phyloP scores from a whole-genome alignment of 2,888 invertebrate genomes.

The Drosophila macrospina region DNA sequence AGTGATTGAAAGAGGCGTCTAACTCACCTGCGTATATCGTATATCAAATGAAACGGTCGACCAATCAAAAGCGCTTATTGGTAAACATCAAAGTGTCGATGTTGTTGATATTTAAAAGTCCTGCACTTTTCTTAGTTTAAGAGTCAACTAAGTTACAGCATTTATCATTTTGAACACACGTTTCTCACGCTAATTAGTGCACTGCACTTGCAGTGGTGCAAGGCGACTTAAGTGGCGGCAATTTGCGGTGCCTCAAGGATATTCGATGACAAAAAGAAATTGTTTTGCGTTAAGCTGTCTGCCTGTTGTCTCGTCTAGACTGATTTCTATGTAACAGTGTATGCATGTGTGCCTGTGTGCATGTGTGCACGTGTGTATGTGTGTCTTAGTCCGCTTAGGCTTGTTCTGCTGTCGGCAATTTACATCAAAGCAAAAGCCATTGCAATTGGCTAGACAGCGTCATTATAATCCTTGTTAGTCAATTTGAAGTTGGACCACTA shows the following conservation, averaged over 20 bases:
- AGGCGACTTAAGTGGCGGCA: slow-evolving; percentile 71
- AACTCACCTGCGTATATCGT: slow-evolving; percentile 45
- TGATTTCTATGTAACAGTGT: slow-evolving; percentile 55
- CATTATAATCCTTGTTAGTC: slow-evolving; percentile 75
- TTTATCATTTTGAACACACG: slow-evolving; percentile 32
- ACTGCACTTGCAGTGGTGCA: slow-evolving; percentile 15
- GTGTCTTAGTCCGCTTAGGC: slow-evolving; percentile 79
- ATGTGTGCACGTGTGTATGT: slow-evolving; percentile 52
- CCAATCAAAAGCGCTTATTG: slow-evolving; percentile 77
- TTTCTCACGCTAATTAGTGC: slow-evolving; percentile 77
- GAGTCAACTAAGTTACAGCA: background rate
- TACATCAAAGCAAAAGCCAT: slow-evolving; percentile 78
- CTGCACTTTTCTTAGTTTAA: background rate
- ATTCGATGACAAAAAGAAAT: slow-evolving; percentile 81
- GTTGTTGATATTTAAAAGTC: slow-evolving; percentile 37
- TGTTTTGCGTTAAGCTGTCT: slow-evolving; percentile 75
- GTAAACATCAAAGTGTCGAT: slow-evolving; percentile 69
- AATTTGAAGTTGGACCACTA: slow-evolving; percentile 60
- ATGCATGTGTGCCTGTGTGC: slow-evolving; percentile 21
- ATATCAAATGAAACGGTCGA: slow-evolving; percentile 81
- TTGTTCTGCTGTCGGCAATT: slow-evolving; percentile 79
- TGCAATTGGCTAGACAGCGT: slow-evolving; percentile 81
- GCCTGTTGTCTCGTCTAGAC: slow-evolving; percentile 73
- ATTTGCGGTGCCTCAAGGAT: slow-evolving; percentile 79
- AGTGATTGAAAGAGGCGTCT: background rate